Evolutionary conservation across 2,888 invertebrate genomes (phyloP).

Genomic region (Drosophila melanosoma): DNA sequence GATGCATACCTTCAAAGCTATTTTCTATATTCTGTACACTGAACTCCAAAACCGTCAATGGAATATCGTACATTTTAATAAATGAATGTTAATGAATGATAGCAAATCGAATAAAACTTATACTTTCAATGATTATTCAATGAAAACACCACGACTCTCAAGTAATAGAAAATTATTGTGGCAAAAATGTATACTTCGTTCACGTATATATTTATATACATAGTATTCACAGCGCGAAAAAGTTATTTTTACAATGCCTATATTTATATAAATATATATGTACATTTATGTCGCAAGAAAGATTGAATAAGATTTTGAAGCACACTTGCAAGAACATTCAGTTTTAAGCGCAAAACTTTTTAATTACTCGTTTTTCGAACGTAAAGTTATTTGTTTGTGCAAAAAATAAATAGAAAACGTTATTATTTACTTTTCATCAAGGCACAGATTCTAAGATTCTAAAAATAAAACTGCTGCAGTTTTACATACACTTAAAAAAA

Average conservation of each 20-base stretch:
- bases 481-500: not conserved
- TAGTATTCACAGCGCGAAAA: conserved; percentile 16
- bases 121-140: not conserved
- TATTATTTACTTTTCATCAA: conserved; percentile 1
- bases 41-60: conserved; percentile 84
- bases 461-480: conserved; percentile 23
- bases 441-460: conserved; percentile 21
- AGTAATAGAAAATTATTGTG: conserved; percentile 1
- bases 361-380: not conserved
- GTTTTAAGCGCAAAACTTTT: not conserved
- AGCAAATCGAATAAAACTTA: not conserved
- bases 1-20: conserved; percentile 36
- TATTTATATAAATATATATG: conserved; percentile 9
- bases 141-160: not conserved
- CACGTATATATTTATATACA: not conserved
- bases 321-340: conserved; percentile 9
- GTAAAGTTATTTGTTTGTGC: not conserved
- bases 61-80: conserved; percentile 75
- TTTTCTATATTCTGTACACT: conserved; percentile 14
- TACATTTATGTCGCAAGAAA: not conserved
- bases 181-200: not conserved
- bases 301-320: not conserved
- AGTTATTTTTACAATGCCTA: conserved; percentile 39
- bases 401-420: not conserved
- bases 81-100: not conserved